Evolutionary conservation across 2,888 invertebrate species (phyloP), one percentile per base, ranked within the genome.

Genomic region (Aphidoletes aphidimyza): DNA sequence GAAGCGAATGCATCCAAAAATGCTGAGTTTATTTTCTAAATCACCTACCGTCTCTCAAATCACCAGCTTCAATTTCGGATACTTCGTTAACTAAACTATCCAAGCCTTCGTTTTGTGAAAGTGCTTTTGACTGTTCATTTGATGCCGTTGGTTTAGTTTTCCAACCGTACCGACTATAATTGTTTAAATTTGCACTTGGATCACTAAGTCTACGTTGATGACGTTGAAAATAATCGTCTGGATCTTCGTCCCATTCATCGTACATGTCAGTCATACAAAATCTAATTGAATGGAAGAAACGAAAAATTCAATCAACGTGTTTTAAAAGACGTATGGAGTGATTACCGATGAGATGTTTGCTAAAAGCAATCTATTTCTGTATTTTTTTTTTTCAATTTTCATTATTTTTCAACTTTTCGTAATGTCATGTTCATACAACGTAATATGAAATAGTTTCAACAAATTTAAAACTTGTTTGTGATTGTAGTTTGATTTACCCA

Each of bases 51-150:
- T 97, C 97, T 90, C 96, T 92, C 86, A 98, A 92, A 90, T 97
- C 97, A 11, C 97, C 97, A 42, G 97, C 98, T 91, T 98, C 97
- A 86, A 98, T 97, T 91, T 98, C 98, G 59, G 94, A 95, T 84
- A 96, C 92, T 78, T 96, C 97, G 89, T 93, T 94, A 86, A 94
- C 94, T 89, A 96, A 93, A 42, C 93, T 93, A 91, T 98, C 97
- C 83, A 98, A 92, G 0, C 97, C 97, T 90, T 97, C 97, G 89
- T 96, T 95, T 91, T 98, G 98, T 42, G 97, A 98, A 86, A 97
- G 93, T 49, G 97, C 94, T 86, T 93, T 94, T 0, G 94, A 93
- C 88, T 94, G 93, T 22, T 91, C 90, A 84, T 87, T 88, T 85
- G 87, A 86, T 69, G 17, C 36, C 0, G 83, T 49, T 14, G 90